Evolutionary conservation across 2,888 invertebrate species (phyloP).

Genomic region (Scaptomyza tumidula): DNA sequence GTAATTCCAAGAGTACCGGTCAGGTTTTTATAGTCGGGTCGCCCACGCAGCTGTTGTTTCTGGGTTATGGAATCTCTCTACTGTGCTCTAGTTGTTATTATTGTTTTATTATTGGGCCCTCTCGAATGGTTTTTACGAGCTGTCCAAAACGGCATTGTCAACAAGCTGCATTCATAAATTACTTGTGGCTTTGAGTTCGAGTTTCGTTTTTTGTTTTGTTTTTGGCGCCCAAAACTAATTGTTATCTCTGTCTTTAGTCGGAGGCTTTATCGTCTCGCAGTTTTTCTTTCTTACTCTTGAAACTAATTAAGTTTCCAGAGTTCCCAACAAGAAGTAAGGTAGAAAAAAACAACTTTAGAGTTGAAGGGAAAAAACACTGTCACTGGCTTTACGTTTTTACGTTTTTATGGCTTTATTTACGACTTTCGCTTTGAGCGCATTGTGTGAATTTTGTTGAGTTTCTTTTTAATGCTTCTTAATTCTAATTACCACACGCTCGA

Average conservation of each 20-base stretch:
- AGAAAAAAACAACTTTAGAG: background rate
- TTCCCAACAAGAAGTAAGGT: constrained; percentile 19
- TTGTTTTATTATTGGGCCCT: constrained; percentile 40
- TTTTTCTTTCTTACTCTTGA: constrained; percentile 41
- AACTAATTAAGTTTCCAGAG: constrained; percentile 77
- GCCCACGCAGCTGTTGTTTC: constrained; percentile 51
- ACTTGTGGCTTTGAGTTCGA: constrained; percentile 24
- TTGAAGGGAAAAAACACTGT: constrained; percentile 39
- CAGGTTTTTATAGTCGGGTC: constrained; percentile 13
- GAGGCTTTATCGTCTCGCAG: constrained; percentile 57
- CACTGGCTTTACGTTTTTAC: constrained; percentile 69
- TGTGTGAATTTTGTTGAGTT: constrained; percentile 70
- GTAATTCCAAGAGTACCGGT: constrained; percentile 57
- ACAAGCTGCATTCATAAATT: constrained; percentile 73
- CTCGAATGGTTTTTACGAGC: constrained; percentile 62
- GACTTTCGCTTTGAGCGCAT: constrained; percentile 60
- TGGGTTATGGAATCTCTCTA: constrained; percentile 3
- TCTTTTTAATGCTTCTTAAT: constrained; percentile 75
- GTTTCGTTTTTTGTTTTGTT: background rate
- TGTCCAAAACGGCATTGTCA: constrained; percentile 71
- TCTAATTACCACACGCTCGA: constrained; percentile 76
- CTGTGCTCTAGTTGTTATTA: constrained; percentile 43
- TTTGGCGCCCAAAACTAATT: constrained; percentile 66
- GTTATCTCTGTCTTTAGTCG: constrained; percentile 51
- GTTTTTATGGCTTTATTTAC: constrained; percentile 74